Conservation (phyloP, 2,113 vertebrate species). For the Oncorhynchus clarkii region DNA sequence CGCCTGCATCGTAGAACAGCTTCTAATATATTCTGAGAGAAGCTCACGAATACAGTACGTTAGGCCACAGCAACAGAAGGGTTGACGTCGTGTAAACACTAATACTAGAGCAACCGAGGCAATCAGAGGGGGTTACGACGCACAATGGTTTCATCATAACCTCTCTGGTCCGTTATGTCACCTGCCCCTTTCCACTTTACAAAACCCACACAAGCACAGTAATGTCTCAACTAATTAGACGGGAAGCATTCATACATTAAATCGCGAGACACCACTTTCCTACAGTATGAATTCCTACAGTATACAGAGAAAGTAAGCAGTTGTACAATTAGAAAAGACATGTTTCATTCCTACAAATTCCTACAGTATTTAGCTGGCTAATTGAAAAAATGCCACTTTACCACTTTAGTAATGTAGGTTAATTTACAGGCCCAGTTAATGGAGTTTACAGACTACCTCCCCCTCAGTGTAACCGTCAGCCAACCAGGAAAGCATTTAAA, state of each 20-base stretch:
- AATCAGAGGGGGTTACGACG: no score
- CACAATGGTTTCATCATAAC: no score
- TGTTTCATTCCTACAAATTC: no score
- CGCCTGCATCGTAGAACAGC: no score
- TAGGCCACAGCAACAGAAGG: no score
- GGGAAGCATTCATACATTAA: background rate
- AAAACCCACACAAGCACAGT: background rate
- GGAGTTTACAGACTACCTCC: background rate
- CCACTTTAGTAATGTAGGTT: background rate
- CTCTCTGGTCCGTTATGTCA: no score
- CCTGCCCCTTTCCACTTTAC: background rate
- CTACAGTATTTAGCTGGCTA: no score
- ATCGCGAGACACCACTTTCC: background rate
- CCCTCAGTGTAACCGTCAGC: background rate
- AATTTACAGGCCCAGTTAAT: background rate
- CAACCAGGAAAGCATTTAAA: background rate
- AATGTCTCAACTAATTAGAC: background rate
- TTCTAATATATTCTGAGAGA: no score
- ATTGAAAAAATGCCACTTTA: no score
- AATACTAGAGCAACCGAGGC: no score
- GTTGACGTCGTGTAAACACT: no score
- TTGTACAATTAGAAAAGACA: background rate
- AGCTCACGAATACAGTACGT: no score
- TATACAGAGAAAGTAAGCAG: background rate
- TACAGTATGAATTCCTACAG: background rate